Base-by-base conservation (phyloP, 2,888 invertebrate species). In the Alentia gelatinosa region DNA sequence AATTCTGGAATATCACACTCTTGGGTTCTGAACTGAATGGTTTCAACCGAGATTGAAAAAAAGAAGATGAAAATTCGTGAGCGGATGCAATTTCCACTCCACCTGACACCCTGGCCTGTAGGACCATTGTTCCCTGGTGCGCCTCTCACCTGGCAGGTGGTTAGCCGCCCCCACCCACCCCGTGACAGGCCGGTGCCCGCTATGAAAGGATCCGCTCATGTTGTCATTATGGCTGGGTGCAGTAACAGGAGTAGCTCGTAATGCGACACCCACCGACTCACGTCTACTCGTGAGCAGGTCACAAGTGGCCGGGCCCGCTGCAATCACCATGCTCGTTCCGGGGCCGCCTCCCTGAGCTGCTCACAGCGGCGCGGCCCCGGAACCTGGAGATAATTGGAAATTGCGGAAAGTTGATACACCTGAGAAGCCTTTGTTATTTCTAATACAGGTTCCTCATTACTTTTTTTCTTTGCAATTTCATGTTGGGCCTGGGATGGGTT, bases 251-350 rank as follows among this genome's bases (percentile, higher is more conserved):
- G 68, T 30, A 5, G n/a, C 23, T 12, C 12, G 68, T 68, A 68
- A 68, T 68, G 30, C 30, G 68, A 68, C 68, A 30, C 68, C 56
- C 56, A 56, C 19, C 68, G 30, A 15, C 68, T 68, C 68, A 68
- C 33, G 30, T 30, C 68, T 30, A n/a, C 56, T 56, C 68, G 23
- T 19, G 39, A 79, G 79, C 79, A 23, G 79, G 79, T 35, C 39
- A 79, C 23, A 23, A 39, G 79, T 26, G 26, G 26, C 79, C 12
- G 9, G n/a, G 35, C 39, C 23, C 68, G 68, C 26, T 26, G 68
- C 68, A 68, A 68, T 68, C 68, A 68, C 26, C 30, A 68, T 68
- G 68, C 68, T 68, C 68, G 56, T 30, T 68, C 68, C n/a, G 68
- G 26, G 56, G 23, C 33, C 33, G n/a, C 68, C 26, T 68, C 68